Percentiles rank a stretch among this genome's conserved stretches.
Evolutionary conservation across 2,797 vertebrate genomes (phyloP).

Genomic region (Channa striata): DNA sequence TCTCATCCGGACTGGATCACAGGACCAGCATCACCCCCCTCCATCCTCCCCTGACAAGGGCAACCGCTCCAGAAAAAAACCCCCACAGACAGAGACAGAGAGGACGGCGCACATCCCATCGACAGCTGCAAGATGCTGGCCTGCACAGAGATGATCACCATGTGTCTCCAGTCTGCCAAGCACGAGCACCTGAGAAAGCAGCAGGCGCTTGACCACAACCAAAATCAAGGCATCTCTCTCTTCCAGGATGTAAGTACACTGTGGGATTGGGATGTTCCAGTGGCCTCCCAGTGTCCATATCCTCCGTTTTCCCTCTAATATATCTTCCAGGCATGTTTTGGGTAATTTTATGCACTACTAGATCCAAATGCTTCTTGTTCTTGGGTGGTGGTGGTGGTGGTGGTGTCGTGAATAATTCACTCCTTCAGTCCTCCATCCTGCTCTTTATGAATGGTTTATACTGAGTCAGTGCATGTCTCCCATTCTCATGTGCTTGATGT

Average conservation of each 20-base stretch:
- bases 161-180: constrained; percentile 88
- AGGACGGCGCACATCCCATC: constrained; percentile 8
- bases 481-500: constrained; percentile 42
- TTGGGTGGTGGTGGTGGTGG: not conserved
- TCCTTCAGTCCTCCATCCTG: constrained; percentile 20
- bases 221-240: constrained; percentile 81
- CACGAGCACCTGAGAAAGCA: constrained; percentile 75
- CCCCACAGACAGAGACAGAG: no score
- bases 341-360: not conserved
- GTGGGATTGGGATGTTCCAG: not conserved
- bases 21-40: constrained; percentile 29
- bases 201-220: constrained; percentile 72
- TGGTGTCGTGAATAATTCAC: constrained; percentile 3
- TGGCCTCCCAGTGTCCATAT: not conserved
- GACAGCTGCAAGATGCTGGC: constrained; percentile 82
- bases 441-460: constrained; percentile 58
- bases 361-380: no score
- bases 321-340: not conserved
- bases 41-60: constrained; percentile 48
- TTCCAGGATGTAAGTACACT: constrained; percentile 88
- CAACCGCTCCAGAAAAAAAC: constrained; percentile 13
- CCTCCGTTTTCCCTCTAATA: no score
- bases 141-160: constrained; percentile 89
- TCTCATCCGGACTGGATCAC: constrained; percentile 52
- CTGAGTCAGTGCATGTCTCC: constrained; percentile 4